Percentiles rank a stretch among this genome's conserved stretches.
Evolutionary conservation across 2,888 invertebrate genomes (phyloP).

Genomic region (Nebria brevicollis): DNA sequence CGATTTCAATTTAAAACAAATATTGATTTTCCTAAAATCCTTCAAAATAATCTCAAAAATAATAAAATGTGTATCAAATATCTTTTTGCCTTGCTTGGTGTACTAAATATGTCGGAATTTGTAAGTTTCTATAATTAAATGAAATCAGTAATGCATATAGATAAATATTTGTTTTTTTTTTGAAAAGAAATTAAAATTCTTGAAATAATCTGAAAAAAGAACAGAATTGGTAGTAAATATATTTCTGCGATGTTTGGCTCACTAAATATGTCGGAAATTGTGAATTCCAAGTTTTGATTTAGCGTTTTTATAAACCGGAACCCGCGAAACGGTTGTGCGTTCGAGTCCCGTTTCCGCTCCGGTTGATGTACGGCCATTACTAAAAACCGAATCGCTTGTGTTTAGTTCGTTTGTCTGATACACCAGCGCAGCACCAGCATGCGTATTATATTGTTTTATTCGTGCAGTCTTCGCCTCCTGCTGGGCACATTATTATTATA

Average conservation of each 20-base stretch:
- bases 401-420: neutral
- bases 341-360: slow-evolving; percentile 50
- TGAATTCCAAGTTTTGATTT: slow-evolving; percentile 42
- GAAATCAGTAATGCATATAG: too few species aligned
- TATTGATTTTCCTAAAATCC: neutral
- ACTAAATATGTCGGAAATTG: slow-evolving; percentile 46
- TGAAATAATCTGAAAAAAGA: neutral
- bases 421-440: neutral
- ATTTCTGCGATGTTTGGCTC: slow-evolving; percentile 23
- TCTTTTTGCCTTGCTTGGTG: too few species aligned
- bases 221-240: neutral
- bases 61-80: too few species aligned
- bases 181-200: neutral
- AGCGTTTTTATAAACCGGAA: slow-evolving; percentile 44
- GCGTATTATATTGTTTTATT: slow-evolving; percentile 3
- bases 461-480: slow-evolving; percentile 19
- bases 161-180: too few species aligned
- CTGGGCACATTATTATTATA: slow-evolving; percentile 36
- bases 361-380: slow-evolving; percentile 53
- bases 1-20: neutral
- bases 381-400: slow-evolving; percentile 37
- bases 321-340: slow-evolving; percentile 43
- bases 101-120: too few species aligned
- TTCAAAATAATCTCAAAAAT: too few species aligned
- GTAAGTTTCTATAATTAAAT: too few species aligned